Evolutionary conservation across 1,140 invertebrate species (phyloP).

Genomic region (Phortica variegata): DNA sequence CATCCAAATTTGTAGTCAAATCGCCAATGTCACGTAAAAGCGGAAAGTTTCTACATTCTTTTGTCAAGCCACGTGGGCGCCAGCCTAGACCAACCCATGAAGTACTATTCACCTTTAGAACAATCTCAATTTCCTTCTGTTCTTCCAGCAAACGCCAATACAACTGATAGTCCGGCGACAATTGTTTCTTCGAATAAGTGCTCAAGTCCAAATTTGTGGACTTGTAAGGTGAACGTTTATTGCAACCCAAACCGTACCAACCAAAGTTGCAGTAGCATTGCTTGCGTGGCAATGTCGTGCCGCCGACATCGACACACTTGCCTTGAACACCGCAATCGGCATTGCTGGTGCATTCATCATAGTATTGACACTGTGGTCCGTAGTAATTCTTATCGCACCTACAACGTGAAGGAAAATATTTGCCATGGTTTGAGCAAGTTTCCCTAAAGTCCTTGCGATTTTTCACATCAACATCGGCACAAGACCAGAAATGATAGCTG

Average conservation of each 20-base stretch:
- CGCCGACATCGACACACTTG: constrained; percentile 75
- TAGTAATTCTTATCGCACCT: constrained; percentile 81
- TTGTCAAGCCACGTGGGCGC: constrained; percentile 71
- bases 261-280: constrained; percentile 89
- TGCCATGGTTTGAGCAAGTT: constrained; percentile 79
- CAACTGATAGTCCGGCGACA: constrained; percentile 72
- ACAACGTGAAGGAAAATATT: constrained; percentile 73
- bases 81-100: constrained; percentile 86
- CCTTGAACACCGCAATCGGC: constrained; percentile 82
- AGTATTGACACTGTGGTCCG: constrained; percentile 79
- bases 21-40: constrained; percentile 61
- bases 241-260: constrained; percentile 79
- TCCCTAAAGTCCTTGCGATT: constrained; percentile 73
- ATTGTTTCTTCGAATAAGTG: constrained; percentile 68
- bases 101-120: constrained; percentile 79
- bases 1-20: constrained; percentile 32
- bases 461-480: constrained; percentile 89
- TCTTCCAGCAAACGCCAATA: constrained; percentile 83
- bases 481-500: constrained; percentile 89
- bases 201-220: constrained; percentile 66
- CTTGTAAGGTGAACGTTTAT: constrained; percentile 71
- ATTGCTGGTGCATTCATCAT: constrained; percentile 80
- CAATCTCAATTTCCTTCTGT: constrained; percentile 78
- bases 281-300: constrained; percentile 76
- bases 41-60: constrained; percentile 76